Conservation (phyloP, 2,888 invertebrate genomes). For the Exocentrus adspersus region DNA sequence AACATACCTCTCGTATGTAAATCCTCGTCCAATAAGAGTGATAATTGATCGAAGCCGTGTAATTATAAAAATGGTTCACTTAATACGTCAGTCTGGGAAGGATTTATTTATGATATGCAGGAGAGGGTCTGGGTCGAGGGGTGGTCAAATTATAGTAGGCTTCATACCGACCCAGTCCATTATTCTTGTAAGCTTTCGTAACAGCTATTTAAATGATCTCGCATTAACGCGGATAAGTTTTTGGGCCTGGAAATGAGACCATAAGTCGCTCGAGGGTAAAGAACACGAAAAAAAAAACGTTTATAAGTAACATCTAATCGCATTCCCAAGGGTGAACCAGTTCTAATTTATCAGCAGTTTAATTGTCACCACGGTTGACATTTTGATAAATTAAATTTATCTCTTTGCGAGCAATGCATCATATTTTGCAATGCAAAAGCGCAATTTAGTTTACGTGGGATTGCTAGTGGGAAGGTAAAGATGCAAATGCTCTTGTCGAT, state of each 20-base stretch:
- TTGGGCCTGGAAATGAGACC: no score
- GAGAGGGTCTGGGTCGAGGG: constrained; percentile 12
- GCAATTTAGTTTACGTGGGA: constrained; percentile 9
- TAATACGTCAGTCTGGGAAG: constrained; percentile 12
- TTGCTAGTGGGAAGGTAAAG: constrained; percentile 4
- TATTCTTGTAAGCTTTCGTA: constrained; percentile 6
- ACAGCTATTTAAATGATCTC: constrained; percentile 8
- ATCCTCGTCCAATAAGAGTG: constrained; percentile 13
- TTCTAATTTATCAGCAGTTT: constrained; percentile 16
- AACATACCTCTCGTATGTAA: constrained; percentile 24
- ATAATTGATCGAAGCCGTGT: constrained; percentile 17
- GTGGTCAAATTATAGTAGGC: constrained; percentile 18
- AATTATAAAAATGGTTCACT: constrained; percentile 26
- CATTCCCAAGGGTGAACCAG: background rate
- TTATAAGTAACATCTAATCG: no score
- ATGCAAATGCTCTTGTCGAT: no score
- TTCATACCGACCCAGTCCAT: background rate
- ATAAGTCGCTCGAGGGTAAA: no score
- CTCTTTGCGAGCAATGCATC: constrained; percentile 24
- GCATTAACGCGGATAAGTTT: constrained; percentile 19
- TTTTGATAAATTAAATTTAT: constrained; percentile 24
- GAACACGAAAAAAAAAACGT: no score
- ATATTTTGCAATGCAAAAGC: constrained; percentile 13
- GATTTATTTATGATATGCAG: constrained; percentile 14
- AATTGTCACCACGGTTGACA: constrained; percentile 19